Evolutionary conservation across 2,797 vertebrate species (phyloP), one percentile per base, ranked within the genome.

Genomic region (Numenius phaeopus): DNA sequence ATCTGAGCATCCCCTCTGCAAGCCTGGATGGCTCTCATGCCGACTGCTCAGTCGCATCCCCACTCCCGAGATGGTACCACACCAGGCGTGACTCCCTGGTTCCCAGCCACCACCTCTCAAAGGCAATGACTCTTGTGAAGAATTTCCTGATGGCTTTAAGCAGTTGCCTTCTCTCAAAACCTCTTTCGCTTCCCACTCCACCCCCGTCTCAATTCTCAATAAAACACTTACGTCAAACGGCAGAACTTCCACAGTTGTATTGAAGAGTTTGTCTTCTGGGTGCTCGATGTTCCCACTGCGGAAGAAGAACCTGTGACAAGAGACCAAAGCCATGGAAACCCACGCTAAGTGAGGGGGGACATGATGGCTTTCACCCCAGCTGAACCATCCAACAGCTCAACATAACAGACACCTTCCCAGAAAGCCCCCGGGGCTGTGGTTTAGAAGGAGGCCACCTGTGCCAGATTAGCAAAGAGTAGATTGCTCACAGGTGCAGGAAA

Each of bases 181-280:
- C 54, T 71, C 61, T 87, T 67, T 22, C 44, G 37, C 87, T 71
- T 82, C 84, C 89, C 93, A 76, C 89, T 93, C 76, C 50, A 47
- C 52, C 29, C 11, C 66, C 71, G 2, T 26, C 65, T 87, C 71
- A 24, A 23, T 42, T 82, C 81, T 87, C 92, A 69, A 42, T 59
- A 77, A 83, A 87, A 71, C 87, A 98, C 99, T 99, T 98, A 99
- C 99, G 3, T 99, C 99, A 18, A 99, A 99, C 0, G 99, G 99
- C 95, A 99, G 98, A 97, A 99, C 99, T 97, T 99, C 99, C 97
- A 99, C 99, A 0, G 99, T 99, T 0, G 99, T 99, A 98, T 99
- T 99, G 98, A 99, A 99, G 61, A 99, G 99, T 98, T 99, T 99
- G 98, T 99, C 99, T 91, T 99, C 99, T 10, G 99, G 99, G 97